Percentiles rank a stretch among this genome's conserved stretches.
phyloP scores from a whole-genome alignment of 2,888 invertebrate species.

The Lepidonotus clava region DNA sequence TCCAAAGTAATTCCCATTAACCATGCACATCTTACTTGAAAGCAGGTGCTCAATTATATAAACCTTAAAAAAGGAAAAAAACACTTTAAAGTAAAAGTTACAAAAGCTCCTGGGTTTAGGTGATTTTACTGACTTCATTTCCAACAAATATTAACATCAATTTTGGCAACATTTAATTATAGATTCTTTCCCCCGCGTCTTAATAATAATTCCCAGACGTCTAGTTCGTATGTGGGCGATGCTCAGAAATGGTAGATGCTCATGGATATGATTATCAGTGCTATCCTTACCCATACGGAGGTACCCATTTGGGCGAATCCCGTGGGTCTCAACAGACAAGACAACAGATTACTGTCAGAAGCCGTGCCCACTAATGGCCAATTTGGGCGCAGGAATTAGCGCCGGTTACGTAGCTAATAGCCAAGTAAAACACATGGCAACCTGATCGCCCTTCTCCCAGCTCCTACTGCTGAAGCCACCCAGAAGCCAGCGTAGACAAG shows the following conservation, averaged over 20 bases:
- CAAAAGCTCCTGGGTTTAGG: no score
- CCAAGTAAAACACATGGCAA: conserved; percentile 48
- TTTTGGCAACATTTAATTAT: no score
- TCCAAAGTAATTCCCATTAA: conserved; percentile 11
- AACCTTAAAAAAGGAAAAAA: no score
- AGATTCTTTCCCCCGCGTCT: no score
- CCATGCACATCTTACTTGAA: neutral
- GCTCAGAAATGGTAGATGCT: neutral
- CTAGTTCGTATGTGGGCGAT: no score
- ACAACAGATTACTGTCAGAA: conserved; percentile 35
- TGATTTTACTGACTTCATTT: no score
- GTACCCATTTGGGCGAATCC: neutral
- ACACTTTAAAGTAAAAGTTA: no score
- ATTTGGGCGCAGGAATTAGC: conserved; percentile 49
- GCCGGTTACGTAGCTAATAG: conserved; percentile 50
- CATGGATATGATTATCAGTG: neutral
- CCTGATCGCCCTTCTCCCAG: conserved; percentile 27
- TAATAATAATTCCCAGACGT: no score
- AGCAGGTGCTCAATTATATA: conserved; percentile 32
- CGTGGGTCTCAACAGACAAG: conserved; percentile 25
- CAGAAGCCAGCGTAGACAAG: no score
- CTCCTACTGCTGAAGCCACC: neutral
- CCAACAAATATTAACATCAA: no score
- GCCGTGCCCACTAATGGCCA: conserved; percentile 37
- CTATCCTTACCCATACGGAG: neutral